Conservation (phyloP, 2,113 vertebrate genomes). For the Heteronetta atricapilla region DNA sequence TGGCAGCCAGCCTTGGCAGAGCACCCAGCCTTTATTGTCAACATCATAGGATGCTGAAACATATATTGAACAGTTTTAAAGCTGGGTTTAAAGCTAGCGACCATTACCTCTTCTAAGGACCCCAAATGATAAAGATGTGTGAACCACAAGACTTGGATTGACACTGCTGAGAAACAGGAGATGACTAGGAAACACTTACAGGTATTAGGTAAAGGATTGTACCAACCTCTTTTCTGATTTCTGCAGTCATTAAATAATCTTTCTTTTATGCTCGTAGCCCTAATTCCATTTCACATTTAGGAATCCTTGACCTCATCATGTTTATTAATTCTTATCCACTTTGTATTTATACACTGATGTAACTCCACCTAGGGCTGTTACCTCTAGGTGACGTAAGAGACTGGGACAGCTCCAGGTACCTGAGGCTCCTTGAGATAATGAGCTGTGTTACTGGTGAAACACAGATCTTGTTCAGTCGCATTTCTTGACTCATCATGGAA, state of each 20-base stretch:
- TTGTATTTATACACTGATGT: background rate
- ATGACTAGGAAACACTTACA: background rate
- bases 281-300: background rate
- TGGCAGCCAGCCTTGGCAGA: background rate
- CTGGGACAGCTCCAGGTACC: background rate
- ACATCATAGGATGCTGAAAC: background rate
- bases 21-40: background rate
- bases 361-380: constrained; percentile 29
- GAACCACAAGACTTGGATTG: rapidly evolving
- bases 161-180: background rate
- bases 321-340: background rate
- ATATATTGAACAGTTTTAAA: too few relatives aligned
- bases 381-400: background rate
- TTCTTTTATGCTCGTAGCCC: rapidly evolving
- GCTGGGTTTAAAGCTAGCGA: background rate
- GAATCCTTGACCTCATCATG: background rate
- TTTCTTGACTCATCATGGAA: constrained; percentile 15
- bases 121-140: background rate
- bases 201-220: background rate
- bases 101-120: background rate
- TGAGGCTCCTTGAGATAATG: background rate
- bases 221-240: rapidly evolving
- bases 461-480: background rate
- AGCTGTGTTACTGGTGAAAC: background rate
- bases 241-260: background rate